Conservation (phyloP, 2,113 vertebrate species). For the Callopanchax toddi region DNA sequence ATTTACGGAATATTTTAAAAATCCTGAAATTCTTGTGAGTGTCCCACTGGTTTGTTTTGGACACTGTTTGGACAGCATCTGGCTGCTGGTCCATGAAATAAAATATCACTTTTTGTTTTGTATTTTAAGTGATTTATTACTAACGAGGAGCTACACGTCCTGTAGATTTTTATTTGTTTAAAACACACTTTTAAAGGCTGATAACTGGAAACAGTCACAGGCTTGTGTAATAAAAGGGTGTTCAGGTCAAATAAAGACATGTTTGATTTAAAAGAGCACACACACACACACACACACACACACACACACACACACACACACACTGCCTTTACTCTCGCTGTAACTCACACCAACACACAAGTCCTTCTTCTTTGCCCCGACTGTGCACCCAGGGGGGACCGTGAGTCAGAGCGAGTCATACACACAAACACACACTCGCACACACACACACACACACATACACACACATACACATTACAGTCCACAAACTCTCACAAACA, state of each 20-base stretch:
- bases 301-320: slow-evolving; percentile 11
- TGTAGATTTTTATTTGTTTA: too few relatives aligned
- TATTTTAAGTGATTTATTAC: too few relatives aligned
- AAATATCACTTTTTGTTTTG: too few relatives aligned
- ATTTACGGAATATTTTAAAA: too few relatives aligned
- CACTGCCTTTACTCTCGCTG: slow-evolving; percentile 22
- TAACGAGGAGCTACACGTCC: too few relatives aligned
- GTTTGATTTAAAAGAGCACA: slow-evolving; percentile 23
- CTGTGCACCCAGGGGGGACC: slow-evolving; percentile 60
- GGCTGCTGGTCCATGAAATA: too few relatives aligned
- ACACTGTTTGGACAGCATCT: too few relatives aligned
- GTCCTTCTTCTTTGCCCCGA: slow-evolving; percentile 46
- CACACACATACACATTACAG: slow-evolving; percentile 28
- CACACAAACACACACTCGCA: slow-evolving; percentile 22
- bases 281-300: slow-evolving; percentile 19
- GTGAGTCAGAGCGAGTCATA: slow-evolving; percentile 72
- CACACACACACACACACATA: too few relatives aligned
- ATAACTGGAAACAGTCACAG: too few relatives aligned
- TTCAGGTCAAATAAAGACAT: slow-evolving; percentile 18
- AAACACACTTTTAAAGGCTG: too few relatives aligned
- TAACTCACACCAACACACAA: slow-evolving; percentile 41
- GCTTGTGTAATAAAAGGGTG: not conserved
- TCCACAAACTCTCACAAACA: slow-evolving; percentile 14
- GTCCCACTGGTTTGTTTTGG: too few relatives aligned
- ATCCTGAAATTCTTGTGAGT: too few relatives aligned